Conservation (phyloP, 1,140 invertebrate genomes). For the Goniozus legneri region DNA sequence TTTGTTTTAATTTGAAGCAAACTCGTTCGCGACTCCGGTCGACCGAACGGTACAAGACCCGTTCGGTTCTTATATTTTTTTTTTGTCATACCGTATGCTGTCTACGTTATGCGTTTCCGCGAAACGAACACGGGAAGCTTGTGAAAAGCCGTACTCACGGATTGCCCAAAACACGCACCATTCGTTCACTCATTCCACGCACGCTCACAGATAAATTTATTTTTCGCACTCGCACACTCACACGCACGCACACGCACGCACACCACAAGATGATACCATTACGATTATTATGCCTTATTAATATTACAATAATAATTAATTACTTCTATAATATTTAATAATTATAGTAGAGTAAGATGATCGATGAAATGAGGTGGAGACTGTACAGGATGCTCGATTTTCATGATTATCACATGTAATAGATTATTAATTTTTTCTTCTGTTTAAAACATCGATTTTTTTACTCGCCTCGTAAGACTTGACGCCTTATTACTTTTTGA, state of each 20-base stretch:
- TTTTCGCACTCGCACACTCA: conserved; percentile 5
- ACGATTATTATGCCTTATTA: conserved; percentile 46
- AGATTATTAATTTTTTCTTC: conserved; percentile 43
- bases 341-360: conserved; percentile 55
- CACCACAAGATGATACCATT: conserved; percentile 43
- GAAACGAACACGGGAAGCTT: no score
- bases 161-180: no score
- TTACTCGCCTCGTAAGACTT: no score
- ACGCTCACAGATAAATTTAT: background rate
- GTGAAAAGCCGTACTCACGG: no score
- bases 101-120: no score
- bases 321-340: conserved; percentile 49
- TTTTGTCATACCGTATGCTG: no score
- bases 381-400: conserved; percentile 56
- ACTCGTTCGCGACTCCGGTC: no score
- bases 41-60: no score
- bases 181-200: no score
- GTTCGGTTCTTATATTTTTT: no score
- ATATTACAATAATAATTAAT: conserved; percentile 52
- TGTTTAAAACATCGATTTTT: conserved; percentile 30
- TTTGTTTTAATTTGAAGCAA: no score
- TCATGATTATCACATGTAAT: conserved; percentile 57
- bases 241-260: conserved; percentile 4
- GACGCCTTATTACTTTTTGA: no score
- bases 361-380: conserved; percentile 55